Base-by-base conservation (phyloP, 2,113 vertebrate species). In the Tor tambroides region DNA sequence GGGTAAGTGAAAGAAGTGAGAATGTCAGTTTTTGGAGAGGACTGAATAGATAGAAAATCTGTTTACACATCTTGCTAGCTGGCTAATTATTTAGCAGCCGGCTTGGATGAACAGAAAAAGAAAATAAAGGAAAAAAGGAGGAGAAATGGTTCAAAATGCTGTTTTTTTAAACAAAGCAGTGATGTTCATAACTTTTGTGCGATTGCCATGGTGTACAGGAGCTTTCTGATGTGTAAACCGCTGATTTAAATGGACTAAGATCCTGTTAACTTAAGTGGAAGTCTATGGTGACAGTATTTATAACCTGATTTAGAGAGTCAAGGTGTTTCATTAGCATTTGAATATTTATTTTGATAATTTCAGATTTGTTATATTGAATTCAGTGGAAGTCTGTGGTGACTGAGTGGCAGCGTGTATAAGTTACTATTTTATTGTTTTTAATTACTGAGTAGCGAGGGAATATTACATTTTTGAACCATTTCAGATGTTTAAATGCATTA, bases 41-140 rank as follows among this genome's bases (percentile, higher is more conserved):
- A 71, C 6, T 28, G 32, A 67, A 51, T 41, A 46, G 30, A 71
- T 93, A n/a, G 38, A 65, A 89, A 85, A 78, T 85, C 17, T 94
- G 92, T 94, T 93, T 93, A 93, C 91, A 93, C 86, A 88, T 90
- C 82, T 49, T 38, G 46, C 86, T 49, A 43, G 7, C 67, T n/a
- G 88, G 72, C 43, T 67, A 78, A 86, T 63, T 79, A 23, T 69
- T 56, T 46, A 85, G 80, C 67, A 84, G 80, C 38, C 49, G 43
- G 80, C 14, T 74, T 59, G n/a, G 49, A 46, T 19, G 65, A 63
- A 84, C 82, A 84, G 3, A 10, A 6, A n/a, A 67, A 2, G 17
- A 51, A 51, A 32, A 14, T 4, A 3, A 63, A 26, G 1, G 23
- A 32, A 7, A 67, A 41, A n/a, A 0, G 0, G 15, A 38, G 6